Evolutionary conservation across 2,888 invertebrate species (phyloP).

Genomic region (Nipponacmea schrenckii): DNA sequence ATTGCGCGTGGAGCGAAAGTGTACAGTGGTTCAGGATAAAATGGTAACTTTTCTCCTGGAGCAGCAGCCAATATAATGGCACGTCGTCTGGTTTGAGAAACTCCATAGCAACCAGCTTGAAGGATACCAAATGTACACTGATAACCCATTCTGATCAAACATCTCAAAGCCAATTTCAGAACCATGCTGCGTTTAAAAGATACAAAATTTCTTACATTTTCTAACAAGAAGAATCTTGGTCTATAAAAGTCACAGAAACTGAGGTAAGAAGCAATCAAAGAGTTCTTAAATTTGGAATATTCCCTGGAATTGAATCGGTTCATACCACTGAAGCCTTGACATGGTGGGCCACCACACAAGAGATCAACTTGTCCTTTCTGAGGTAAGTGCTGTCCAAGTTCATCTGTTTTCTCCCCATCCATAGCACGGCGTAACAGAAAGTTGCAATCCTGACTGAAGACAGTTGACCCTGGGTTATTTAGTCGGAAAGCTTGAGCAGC

Average conservation of each 20-base stretch:
- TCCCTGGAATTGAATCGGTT: conserved; percentile 86
- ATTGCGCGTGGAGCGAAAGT: conserved; percentile 76
- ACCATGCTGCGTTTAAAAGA: conserved; percentile 85
- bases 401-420: conserved; percentile 68
- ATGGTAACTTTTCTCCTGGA: conserved; percentile 79
- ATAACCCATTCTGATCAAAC: conserved; percentile 85
- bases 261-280: conserved; percentile 82
- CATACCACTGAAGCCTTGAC: conserved; percentile 91
- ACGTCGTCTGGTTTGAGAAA: conserved; percentile 82
- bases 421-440: conserved; percentile 77
- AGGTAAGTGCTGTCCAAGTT: conserved; percentile 73
- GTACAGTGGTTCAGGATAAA: conserved; percentile 83
- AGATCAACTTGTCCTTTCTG: conserved; percentile 84
- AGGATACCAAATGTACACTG: conserved; percentile 88
- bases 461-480: conserved; percentile 79
- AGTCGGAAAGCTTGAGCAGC: conserved; percentile 83
- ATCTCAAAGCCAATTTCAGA: conserved; percentile 80
- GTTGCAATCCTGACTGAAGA: conserved; percentile 87
- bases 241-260: conserved; percentile 88
- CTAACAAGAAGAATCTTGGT: conserved; percentile 84
- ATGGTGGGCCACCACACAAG: conserved; percentile 87
- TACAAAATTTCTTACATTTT: conserved; percentile 88
- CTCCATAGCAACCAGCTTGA: conserved; percentile 87
- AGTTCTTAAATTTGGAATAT: conserved; percentile 87
- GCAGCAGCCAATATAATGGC: conserved; percentile 85